phyloP scores from a whole-genome alignment of 2,797 vertebrate genomes.

The Okamejei kenojei region DNA sequence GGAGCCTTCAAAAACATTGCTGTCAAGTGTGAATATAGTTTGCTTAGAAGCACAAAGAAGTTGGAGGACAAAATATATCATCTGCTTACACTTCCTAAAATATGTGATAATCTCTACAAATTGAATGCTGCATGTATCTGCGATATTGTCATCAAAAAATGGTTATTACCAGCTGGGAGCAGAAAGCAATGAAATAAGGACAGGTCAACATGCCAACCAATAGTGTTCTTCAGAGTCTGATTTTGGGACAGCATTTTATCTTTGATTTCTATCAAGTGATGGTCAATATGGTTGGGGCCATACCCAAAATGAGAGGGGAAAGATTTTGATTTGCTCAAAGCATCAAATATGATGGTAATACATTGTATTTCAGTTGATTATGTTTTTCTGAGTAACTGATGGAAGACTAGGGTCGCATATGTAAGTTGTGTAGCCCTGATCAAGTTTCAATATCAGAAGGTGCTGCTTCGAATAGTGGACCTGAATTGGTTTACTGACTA shows the following conservation, averaged over 20 bases:
- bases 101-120: too few relatives aligned
- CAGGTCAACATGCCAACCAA: not conserved
- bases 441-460: not conserved
- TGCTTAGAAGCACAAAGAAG: not conserved
- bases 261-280: too few relatives aligned
- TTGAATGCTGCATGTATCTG: too few relatives aligned
- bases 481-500: too few relatives aligned
- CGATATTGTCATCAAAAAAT: too few relatives aligned
- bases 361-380: not conserved
- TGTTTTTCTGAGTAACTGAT: not conserved
- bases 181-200: not conserved
- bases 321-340: not conserved
- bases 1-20: not conserved
- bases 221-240: not conserved
- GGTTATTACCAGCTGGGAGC: not conserved
- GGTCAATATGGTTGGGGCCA: too few relatives aligned
- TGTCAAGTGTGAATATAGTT: too few relatives aligned
- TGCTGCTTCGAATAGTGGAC: not conserved
- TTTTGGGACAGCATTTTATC: not conserved
- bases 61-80: too few relatives aligned
- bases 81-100: not conserved
- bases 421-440: too few relatives aligned
- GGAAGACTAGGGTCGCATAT: too few relatives aligned
- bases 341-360: rapidly evolving
- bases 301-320: too few relatives aligned